phyloP scores from a whole-genome alignment of 37 sponge, comb jelly and placozoan species.

The Tethya wilhelma region DNA sequence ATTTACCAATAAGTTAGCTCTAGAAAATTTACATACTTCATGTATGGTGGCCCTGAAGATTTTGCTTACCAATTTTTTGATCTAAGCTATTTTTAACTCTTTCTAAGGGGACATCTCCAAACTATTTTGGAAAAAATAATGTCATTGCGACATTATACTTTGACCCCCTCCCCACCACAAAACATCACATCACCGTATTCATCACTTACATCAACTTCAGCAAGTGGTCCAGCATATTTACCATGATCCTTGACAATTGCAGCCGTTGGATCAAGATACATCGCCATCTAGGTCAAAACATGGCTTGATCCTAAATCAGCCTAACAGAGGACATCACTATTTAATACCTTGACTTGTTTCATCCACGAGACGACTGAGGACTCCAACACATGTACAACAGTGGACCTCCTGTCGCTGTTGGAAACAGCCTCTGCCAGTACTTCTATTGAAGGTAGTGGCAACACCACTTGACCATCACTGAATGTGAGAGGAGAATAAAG shows the following conservation, averaged over 20 bases:
- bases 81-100: too few species aligned
- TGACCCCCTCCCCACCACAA: background rate
- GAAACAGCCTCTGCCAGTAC: constrained; percentile 64
- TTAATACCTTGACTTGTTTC: constrained; percentile 85
- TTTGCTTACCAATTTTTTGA: too few species aligned
- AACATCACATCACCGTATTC: background rate
- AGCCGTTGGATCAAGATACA: constrained; percentile 64
- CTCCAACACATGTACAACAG: constrained; percentile 85
- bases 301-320: background rate
- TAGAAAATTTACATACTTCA: too few species aligned
- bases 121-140: too few species aligned
- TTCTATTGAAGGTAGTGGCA: constrained; percentile 88
- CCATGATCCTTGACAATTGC: constrained; percentile 32
- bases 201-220: constrained; percentile 74
- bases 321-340: background rate
- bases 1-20: too few species aligned
- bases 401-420: constrained; percentile 16
- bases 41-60: too few species aligned
- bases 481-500: background rate
- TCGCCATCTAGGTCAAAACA: constrained; percentile 41
- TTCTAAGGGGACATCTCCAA: too few species aligned
- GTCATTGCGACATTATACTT: too few species aligned
- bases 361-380: constrained; percentile 87
- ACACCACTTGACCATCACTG: constrained; percentile 70
- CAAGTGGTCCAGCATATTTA: constrained; percentile 70